Evolutionary conservation across 2,113 vertebrate species (phyloP).

Genomic region (Mobula birostris): DNA sequence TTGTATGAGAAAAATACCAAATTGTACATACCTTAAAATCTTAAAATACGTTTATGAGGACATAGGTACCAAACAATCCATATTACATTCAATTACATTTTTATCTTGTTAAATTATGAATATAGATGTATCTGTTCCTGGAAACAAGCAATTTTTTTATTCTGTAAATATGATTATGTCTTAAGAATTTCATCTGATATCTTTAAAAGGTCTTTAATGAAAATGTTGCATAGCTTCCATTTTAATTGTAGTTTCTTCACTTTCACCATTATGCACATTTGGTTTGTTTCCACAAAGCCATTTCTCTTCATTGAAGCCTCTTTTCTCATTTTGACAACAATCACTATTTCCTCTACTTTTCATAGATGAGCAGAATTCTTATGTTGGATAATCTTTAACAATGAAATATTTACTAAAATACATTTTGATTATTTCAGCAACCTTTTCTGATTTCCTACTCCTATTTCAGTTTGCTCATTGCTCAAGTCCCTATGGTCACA

Average conservation of each 20-base stretch:
- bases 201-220: not conserved
- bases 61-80: not conserved
- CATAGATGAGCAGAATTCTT: not conserved
- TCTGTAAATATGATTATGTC: not conserved
- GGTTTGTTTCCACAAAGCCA: not conserved
- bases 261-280: not conserved
- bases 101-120: not conserved
- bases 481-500: not conserved
- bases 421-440: not conserved
- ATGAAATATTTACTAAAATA: not conserved
- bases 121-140: not conserved
- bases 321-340: not conserved
- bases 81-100: not conserved
- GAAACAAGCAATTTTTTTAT: not conserved
- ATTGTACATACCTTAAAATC: not conserved
- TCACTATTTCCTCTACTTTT: not conserved
- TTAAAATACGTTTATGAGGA: not conserved
- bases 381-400: not conserved
- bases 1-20: constrained; percentile 38
- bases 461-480: not conserved
- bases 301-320: not conserved
- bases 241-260: not conserved
- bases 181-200: not conserved
- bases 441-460: not conserved
- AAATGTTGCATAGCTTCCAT: not conserved